These are phyloP conservation scores for Dryomyza anilis DNA, from an alignment of 2,888 invertebrate species.

Conservation along the genomic window DNA sequence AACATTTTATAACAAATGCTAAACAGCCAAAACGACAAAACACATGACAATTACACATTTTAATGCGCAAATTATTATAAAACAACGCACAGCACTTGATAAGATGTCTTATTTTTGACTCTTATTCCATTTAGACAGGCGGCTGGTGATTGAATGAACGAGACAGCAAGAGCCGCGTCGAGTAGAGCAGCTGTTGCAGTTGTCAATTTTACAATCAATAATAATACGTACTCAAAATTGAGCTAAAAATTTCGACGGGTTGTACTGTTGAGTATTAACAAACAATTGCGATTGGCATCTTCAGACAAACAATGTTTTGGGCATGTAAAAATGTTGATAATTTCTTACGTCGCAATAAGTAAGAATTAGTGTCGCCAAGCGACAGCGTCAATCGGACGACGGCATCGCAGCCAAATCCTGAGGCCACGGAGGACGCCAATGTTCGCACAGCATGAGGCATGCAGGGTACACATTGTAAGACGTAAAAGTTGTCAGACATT, in stretches of 20 bases:
- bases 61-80: slow-evolving; percentile 7
- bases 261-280: not conserved
- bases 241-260: not conserved
- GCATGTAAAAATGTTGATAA: slow-evolving; percentile 1
- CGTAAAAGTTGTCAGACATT: not conserved
- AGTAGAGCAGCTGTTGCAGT: not conserved
- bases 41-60: slow-evolving; percentile 17
- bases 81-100: not conserved
- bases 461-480: not conserved
- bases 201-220: not conserved
- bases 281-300: slow-evolving; percentile 2
- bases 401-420: slow-evolving; percentile 24
- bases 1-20: not conserved
- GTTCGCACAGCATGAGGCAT: slow-evolving; percentile 20
- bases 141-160: not conserved
- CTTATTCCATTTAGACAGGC: no score
- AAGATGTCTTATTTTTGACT: slow-evolving; percentile 15
- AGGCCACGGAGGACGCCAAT: slow-evolving; percentile 8
- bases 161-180: not conserved
- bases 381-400: slow-evolving; percentile 2
- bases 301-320: not conserved
- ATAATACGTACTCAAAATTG: no score
- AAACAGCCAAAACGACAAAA: not conserved
- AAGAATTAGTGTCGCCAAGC: slow-evolving; percentile 14
- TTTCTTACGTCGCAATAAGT: not conserved